Percentiles rank a stretch among this genome's conserved stretches.
Evolutionary conservation across 2,113 vertebrate genomes (phyloP).

Genomic region (Colossoma macropomum): DNA sequence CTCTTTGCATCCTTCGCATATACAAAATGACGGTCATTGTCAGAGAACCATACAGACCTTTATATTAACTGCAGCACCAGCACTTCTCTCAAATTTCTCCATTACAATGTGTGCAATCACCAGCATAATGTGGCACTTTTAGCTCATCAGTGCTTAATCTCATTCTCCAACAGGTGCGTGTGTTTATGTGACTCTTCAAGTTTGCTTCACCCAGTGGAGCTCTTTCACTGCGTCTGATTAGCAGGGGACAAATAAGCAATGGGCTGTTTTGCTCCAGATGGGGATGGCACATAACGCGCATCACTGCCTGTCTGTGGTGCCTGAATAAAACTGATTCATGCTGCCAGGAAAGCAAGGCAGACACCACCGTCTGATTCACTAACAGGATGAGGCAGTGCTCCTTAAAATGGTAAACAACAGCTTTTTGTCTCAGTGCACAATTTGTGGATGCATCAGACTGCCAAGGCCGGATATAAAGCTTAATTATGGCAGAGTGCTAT

Average conservation of each 20-base stretch:
- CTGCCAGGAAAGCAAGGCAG: constrained; percentile 12
- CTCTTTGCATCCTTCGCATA: no score
- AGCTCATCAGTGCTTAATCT: not conserved
- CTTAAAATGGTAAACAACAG: constrained; percentile 46
- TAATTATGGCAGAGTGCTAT: constrained; percentile 29
- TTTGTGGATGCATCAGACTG: constrained; percentile 1
- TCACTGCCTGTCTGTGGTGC: constrained; percentile 20
- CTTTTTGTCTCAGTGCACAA: constrained; percentile 39
- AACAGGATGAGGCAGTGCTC: constrained; percentile 17
- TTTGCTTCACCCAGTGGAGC: not conserved
- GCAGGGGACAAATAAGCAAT: constrained; percentile 21
- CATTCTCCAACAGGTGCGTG: not conserved
- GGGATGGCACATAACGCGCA: not conserved
- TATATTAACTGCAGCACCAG: not conserved
- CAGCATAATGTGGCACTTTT: not conserved
- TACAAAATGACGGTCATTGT: no score
- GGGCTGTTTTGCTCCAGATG: constrained; percentile 17
- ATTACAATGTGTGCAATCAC: not conserved
- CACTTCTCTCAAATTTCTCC: not conserved
- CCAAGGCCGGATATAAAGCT: constrained; percentile 33
- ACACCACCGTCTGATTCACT: constrained; percentile 23
- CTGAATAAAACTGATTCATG: constrained; percentile 31
- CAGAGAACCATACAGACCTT: not conserved
- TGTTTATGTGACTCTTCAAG: not conserved
- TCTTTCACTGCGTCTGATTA: not conserved